phyloP scores from a whole-genome alignment of 2,888 invertebrate species.

The Oithona nana region DNA sequence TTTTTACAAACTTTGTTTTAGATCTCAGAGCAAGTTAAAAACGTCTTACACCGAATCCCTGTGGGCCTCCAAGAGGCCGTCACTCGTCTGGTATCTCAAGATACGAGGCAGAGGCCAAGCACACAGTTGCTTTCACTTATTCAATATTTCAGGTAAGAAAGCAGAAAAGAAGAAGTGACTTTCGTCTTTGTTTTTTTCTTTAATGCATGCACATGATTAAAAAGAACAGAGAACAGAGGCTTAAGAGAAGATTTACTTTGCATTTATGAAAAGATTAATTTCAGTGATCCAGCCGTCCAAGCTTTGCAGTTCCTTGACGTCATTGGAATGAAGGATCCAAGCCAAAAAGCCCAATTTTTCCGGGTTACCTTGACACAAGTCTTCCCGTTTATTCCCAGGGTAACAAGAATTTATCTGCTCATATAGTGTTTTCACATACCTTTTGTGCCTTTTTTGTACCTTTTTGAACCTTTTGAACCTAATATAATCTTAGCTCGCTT shows the following conservation, averaged over 20 bases:
- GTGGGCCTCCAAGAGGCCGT: slow-evolving; percentile 69
- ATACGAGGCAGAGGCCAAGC: slow-evolving; percentile 68
- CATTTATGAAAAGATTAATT: too few species aligned
- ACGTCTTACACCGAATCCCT: slow-evolving; percentile 58
- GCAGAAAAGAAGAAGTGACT: too few species aligned
- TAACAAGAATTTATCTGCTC: slow-evolving; percentile 30
- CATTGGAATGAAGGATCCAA: slow-evolving; percentile 73
- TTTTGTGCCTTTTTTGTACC: background rate
- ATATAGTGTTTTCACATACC: background rate
- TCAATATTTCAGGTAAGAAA: slow-evolving; percentile 72
- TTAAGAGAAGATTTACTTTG: too few species aligned
- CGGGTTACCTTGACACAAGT: slow-evolving; percentile 65
- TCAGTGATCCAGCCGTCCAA: slow-evolving; percentile 68
- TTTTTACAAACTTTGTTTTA: slow-evolving; percentile 32
- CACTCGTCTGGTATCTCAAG: slow-evolving; percentile 53
- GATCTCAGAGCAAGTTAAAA: slow-evolving; percentile 62
- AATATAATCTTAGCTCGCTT: too few species aligned
- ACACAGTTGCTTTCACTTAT: slow-evolving; percentile 75
- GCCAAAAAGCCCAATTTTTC: slow-evolving; percentile 73
- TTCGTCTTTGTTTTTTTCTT: too few species aligned
- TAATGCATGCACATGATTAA: too few species aligned
- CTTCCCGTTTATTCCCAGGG: slow-evolving; percentile 70
- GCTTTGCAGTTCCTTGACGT: slow-evolving; percentile 83
- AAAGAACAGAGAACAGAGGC: too few species aligned
- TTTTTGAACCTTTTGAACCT: background rate